Conservation (phyloP, 1,140 invertebrate genomes). For the Drosophila kurseongensis region DNA sequence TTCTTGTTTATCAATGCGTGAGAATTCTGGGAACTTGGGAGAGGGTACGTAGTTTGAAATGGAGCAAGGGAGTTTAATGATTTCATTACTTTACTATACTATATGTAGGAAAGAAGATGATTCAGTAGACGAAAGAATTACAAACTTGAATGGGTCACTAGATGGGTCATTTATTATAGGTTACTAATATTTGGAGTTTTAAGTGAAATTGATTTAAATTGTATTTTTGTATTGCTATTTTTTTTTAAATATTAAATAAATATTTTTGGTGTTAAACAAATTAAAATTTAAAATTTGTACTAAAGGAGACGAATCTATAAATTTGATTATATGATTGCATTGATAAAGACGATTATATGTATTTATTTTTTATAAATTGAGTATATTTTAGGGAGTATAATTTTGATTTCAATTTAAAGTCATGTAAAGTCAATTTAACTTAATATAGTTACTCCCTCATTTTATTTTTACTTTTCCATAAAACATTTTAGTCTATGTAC, state of each 20-base stretch:
- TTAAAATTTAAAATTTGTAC: too few relatives aligned
- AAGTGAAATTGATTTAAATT: too few relatives aligned
- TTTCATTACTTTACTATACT: conserved; percentile 10
- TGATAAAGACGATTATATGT: too few relatives aligned
- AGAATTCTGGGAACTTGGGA: conserved; percentile 2
- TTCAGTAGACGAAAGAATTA: too few relatives aligned
- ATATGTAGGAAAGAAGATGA: too few relatives aligned
- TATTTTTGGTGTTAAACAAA: too few relatives aligned
- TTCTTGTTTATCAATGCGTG: conserved; percentile 17
- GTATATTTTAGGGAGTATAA: too few relatives aligned
- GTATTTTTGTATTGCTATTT: too few relatives aligned
- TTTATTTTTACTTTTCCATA: conserved; percentile 16
- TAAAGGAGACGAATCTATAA: too few relatives aligned
- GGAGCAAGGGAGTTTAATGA: background rate
- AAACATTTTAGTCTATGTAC: background rate
- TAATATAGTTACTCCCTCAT: background rate
- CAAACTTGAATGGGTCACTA: background rate
- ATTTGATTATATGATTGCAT: too few relatives aligned
- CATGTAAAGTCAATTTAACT: background rate
- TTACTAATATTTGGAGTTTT: background rate
- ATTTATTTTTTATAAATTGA: background rate
- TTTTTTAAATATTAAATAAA: too few relatives aligned
- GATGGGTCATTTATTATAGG: background rate
- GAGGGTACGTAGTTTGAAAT: background rate
- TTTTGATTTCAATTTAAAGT: too few relatives aligned